Evolutionary conservation across 2,797 vertebrate genomes (phyloP), one percentile per base, ranked within the genome.

Genomic region (Podarcis siculus): DNA sequence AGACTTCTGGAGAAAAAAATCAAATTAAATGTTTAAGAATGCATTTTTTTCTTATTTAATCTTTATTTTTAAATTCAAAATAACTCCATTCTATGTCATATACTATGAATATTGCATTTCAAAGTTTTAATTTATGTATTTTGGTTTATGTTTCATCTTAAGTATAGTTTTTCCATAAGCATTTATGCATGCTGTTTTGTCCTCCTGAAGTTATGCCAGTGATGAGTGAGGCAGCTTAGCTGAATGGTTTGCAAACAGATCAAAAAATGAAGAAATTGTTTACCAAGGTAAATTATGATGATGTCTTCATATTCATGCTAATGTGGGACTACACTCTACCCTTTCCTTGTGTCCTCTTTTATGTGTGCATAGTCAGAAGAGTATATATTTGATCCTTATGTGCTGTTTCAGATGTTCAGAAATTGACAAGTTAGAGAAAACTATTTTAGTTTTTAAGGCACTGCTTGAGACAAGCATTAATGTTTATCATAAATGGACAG

Each of bases 151-250:
- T 89, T 90, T 77, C 87, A 82, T 90, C 67, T 79, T 89, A 75
- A 87, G 90, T 87, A 92, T 94, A 86, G 82, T 89, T 85, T 85
- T 83, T 72, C 66, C 91, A 79, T 81, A 88, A 79, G 87, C 67
- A 88, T 2, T 93, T 90, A 88, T 89, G 32, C 9, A 35, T 91
- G 35, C 94, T 89, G 91, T 92, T 93, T 86, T 86, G 61, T 95
- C 89, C 92, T 93, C 82, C 73, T 61, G 37, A 81, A 76, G 55
- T 89, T 81, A 85, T 89, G 84, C 90, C 90, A 91, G 89, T 93
- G 88, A 95, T 93, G 87, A 93, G 90, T 86, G 91, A 91, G 90
- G 82, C 35, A 87, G 39, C 78, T 92, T 83, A 94, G 91, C 82
- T 91, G 89, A n/a, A 30, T 90, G 27, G 82, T 64, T 83, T 79